Conservation (phyloP, 1,140 invertebrate genomes). For the Conus ventricosus region DNA sequence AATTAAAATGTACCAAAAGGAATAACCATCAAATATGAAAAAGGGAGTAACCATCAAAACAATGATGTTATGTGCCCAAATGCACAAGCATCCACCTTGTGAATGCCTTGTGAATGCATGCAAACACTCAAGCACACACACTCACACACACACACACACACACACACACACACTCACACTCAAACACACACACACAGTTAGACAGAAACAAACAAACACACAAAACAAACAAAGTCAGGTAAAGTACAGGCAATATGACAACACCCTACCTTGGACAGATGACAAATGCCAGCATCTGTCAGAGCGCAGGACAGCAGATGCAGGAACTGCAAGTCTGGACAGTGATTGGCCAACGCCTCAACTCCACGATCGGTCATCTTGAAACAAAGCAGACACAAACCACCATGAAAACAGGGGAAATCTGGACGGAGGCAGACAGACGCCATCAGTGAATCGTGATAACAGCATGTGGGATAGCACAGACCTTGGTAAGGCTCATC, state of each 20-base stretch:
- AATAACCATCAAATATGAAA: no score
- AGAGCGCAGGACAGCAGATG: slow-evolving; percentile 53
- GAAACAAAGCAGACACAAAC: slow-evolving; percentile 10
- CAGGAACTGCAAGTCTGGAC: slow-evolving; percentile 45
- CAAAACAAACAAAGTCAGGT: no score
- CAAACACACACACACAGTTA: no score
- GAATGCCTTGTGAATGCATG: no score
- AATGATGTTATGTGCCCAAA: no score
- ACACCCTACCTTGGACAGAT: slow-evolving; percentile 45
- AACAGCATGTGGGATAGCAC: no score
- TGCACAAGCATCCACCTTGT: no score
- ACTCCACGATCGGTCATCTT: slow-evolving; percentile 51
- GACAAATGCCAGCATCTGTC: slow-evolving; percentile 45
- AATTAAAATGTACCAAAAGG: no score
- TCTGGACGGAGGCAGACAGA: background rate
- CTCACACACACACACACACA: background rate
- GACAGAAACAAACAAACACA: no score
- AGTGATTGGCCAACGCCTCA: slow-evolving; percentile 40
- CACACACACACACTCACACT: background rate
- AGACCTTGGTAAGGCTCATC: background rate
- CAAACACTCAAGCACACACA: no score
- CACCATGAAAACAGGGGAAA: background rate
- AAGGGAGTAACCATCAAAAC: no score
- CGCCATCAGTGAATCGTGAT: background rate
- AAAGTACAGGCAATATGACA: no score